phyloP scores from a whole-genome alignment of 2,888 invertebrate genomes.

The Sericinus montela region DNA sequence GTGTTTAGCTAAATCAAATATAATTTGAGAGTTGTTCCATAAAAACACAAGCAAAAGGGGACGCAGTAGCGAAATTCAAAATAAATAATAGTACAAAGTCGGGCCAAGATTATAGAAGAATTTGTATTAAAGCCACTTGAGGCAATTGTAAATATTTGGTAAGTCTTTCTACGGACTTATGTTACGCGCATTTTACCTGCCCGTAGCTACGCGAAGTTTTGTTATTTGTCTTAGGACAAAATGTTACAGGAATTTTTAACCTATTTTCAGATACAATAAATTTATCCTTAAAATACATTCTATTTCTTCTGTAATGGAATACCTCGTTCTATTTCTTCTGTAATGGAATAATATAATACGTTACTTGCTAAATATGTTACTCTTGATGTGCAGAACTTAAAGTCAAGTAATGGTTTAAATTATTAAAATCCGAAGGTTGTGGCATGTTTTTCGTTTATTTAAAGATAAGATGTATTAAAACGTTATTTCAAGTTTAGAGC shows the following conservation, averaged over 20 bases:
- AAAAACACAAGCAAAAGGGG: constrained; percentile 58
- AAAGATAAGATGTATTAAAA: too few relatives aligned
- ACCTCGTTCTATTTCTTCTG: too few relatives aligned
- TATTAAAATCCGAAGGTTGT: too few relatives aligned
- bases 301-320: too few relatives aligned
- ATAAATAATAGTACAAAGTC: constrained; percentile 68
- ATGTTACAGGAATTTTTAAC: constrained; percentile 30
- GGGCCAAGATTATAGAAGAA: constrained; percentile 71
- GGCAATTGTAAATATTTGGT: constrained; percentile 73
- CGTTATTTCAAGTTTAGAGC: too few relatives aligned
- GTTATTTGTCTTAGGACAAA: constrained; percentile 49
- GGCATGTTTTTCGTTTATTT: too few relatives aligned
- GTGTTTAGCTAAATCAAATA: constrained; percentile 75
- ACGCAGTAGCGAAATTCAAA: constrained; percentile 63
- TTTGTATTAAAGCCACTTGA: constrained; percentile 77
- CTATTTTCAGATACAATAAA: constrained; percentile 14
- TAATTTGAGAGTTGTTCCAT: constrained; percentile 66
- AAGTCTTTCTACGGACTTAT: constrained; percentile 59
- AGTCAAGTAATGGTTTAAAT: too few relatives aligned
- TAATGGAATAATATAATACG: too few relatives aligned
- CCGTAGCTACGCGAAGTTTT: constrained; percentile 44
- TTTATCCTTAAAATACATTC: too few relatives aligned
- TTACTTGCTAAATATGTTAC: too few relatives aligned
- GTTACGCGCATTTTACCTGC: constrained; percentile 55
- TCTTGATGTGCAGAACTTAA: too few relatives aligned